Conservation (phyloP, 2,113 vertebrate genomes). For the Uria aalge region DNA sequence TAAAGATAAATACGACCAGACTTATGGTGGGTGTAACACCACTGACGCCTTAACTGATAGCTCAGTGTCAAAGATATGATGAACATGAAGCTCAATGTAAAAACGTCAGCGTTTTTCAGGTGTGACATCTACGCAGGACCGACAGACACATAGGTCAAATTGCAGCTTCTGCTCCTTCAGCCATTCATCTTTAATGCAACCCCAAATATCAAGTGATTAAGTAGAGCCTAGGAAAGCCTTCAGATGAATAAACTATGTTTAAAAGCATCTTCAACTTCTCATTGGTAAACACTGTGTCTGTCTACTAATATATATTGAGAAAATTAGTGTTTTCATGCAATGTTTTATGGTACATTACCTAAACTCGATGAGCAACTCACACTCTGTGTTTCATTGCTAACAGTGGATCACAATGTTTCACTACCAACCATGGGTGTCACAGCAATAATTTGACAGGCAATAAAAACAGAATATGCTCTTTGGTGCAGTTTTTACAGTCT, state of each 20-base stretch:
- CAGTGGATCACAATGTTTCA: slow-evolving; percentile 65
- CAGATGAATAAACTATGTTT: slow-evolving; percentile 71
- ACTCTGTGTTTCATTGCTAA: slow-evolving; percentile 55
- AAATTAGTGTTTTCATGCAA: slow-evolving; percentile 82
- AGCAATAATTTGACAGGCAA: slow-evolving; percentile 76
- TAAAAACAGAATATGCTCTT: slow-evolving; percentile 70
- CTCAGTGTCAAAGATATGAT: background rate
- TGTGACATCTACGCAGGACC: background rate
- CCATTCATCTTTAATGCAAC: background rate
- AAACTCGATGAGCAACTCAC: slow-evolving; percentile 73
- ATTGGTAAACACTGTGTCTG: slow-evolving; percentile 72
- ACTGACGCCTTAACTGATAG: background rate
- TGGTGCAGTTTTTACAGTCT: slow-evolving; percentile 65
- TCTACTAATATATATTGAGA: slow-evolving; percentile 77
- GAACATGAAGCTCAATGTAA: background rate
- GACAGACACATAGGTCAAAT: background rate
- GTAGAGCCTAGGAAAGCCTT: slow-evolving; percentile 29
- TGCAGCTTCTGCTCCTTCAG: background rate
- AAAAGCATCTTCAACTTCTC: slow-evolving; percentile 66
- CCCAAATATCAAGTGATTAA: background rate
- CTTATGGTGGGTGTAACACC: background rate
- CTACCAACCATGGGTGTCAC: slow-evolving; percentile 65
- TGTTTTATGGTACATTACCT: slow-evolving; percentile 84
- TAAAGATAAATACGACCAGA: background rate
- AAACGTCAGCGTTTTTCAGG: background rate